phyloP scores from a whole-genome alignment of 2,797 vertebrate genomes.

The Sebastes iracundus region DNA sequence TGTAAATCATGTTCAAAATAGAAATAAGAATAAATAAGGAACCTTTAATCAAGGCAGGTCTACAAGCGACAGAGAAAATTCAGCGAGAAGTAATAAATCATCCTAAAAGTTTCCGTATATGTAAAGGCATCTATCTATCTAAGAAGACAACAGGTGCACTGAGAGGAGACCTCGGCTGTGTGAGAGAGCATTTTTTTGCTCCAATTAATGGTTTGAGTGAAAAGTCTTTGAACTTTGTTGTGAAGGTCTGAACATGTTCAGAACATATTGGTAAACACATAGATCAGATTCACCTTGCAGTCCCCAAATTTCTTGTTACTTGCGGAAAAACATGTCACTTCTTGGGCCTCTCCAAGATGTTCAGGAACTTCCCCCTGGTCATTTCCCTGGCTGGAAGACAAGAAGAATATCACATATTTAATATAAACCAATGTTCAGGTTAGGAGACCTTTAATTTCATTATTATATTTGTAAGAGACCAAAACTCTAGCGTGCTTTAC shows the following conservation, averaged over 20 bases:
- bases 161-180: conserved; percentile 10
- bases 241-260: conserved; percentile 23
- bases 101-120: conserved; percentile 11
- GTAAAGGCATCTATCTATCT: conserved; percentile 40
- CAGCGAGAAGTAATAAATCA: conserved; percentile 10
- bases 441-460: background rate
- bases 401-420: conserved; percentile 9
- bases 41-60: conserved; percentile 39
- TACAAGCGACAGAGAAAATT: conserved; percentile 33
- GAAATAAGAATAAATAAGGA: conserved; percentile 75
- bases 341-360: conserved; percentile 96
- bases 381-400: conserved; percentile 93
- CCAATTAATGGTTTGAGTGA: conserved; percentile 11
- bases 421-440: background rate
- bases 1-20: conserved; percentile 52
- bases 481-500: background rate
- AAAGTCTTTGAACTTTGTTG: conserved; percentile 44
- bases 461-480: background rate
- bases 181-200: conserved; percentile 4
- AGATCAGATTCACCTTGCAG: conserved; percentile 14
- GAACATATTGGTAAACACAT: conserved; percentile 6
- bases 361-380: conserved; percentile 98
- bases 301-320: conserved; percentile 3
- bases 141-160: conserved; percentile 15
- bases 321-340: conserved; percentile 81